These are phyloP conservation scores for Dromiciops gliroides DNA, from an alignment of 2,113 vertebrate species.

Conservation along the genomic window DNA sequence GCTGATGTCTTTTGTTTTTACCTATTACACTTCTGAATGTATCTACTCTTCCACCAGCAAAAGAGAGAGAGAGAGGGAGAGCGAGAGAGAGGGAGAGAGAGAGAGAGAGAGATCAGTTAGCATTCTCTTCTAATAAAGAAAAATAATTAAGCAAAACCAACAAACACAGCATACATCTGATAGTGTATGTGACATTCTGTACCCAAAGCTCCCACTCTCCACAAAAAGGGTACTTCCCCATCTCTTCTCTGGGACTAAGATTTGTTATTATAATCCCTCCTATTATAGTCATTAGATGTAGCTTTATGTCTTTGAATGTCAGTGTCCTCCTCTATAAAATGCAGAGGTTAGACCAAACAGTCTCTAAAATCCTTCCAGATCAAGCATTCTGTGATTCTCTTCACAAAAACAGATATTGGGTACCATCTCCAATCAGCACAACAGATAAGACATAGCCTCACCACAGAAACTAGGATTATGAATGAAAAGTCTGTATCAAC, in stretches of 20 bases:
- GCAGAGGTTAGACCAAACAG: background rate
- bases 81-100: too few relatives aligned
- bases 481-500: conserved; percentile 58
- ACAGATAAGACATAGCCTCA: background rate
- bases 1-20: background rate
- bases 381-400: background rate
- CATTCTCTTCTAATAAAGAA: background rate
- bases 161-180: background rate
- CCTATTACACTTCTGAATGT: background rate
- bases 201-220: background rate
- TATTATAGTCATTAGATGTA: background rate
- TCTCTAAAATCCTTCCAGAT: background rate
- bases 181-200: background rate
- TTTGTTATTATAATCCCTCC: background rate
- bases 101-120: too few relatives aligned
- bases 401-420: background rate
- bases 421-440: background rate
- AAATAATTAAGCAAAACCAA: background rate
- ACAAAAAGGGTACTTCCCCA: background rate
- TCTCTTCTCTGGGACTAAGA: background rate
- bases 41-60: background rate
- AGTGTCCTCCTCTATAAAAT: background rate
- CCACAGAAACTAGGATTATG: conserved; percentile 54
- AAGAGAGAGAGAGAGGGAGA: too few relatives aligned
- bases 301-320: background rate